Evolutionary conservation across 2,113 vertebrate genomes (phyloP).

Genomic region (Aix galericulata): DNA sequence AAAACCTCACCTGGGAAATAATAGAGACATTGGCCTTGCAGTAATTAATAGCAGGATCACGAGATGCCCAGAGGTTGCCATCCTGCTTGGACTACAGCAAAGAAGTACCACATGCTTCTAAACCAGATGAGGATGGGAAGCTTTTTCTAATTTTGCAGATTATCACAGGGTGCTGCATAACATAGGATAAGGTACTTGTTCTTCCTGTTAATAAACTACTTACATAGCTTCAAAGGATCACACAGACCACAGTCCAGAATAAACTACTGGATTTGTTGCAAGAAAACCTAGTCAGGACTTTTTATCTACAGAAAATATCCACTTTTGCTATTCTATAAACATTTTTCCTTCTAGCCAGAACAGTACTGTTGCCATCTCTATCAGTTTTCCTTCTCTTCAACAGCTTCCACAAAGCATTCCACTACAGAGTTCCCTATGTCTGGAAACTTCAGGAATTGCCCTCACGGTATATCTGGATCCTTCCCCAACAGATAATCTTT

Average conservation of each 20-base stretch:
- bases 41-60: fast-evolving
- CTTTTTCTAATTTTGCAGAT: background rate
- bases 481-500: background rate
- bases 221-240: background rate
- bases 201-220: background rate
- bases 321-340: background rate
- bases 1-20: background rate
- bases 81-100: background rate
- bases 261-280: background rate
- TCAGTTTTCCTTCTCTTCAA: background rate
- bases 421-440: background rate
- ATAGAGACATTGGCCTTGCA: background rate
- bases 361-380: background rate
- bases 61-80: background rate
- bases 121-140: background rate
- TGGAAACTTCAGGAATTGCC: background rate
- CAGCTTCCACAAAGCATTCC: background rate
- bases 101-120: background rate
- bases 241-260: background rate
- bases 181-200: background rate
- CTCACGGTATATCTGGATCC: background rate
- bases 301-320: background rate
- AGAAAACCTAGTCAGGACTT: background rate
- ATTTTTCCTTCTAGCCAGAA: background rate
- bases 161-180: background rate